Percentiles rank a stretch among this genome's conserved stretches.
phyloP scores from a whole-genome alignment of 35 echinoderm and acorn worm genomes.

The Apostichopus californicus region DNA sequence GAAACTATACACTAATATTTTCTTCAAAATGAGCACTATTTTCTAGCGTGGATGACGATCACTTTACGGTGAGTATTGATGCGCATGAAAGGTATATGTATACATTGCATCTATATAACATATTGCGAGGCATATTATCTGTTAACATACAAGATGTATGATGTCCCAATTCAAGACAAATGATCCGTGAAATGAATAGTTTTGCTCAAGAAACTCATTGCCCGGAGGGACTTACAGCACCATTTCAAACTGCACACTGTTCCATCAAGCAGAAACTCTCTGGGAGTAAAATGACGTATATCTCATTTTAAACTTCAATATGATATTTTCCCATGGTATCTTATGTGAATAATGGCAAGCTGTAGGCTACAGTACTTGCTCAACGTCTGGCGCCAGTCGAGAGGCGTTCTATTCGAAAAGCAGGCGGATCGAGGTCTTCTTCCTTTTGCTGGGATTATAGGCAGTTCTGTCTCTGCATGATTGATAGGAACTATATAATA shows the following conservation, averaged over 20 bases:
- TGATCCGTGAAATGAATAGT: neutral
- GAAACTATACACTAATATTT: too few species aligned
- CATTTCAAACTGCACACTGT: neutral
- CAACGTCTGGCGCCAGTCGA: neutral
- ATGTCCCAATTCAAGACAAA: neutral
- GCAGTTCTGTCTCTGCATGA: too few species aligned
- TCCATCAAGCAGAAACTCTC: neutral
- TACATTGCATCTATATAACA: too few species aligned
- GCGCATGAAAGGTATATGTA: too few species aligned
- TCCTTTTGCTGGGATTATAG: too few species aligned
- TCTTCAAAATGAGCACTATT: too few species aligned
- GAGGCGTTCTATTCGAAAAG: neutral
- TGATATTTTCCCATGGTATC: neutral
- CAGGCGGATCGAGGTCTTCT: neutral
- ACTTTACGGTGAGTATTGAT: too few species aligned
- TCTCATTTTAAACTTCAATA: neutral
- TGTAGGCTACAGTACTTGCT: neutral
- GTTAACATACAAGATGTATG: neutral
- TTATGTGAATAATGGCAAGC: neutral
- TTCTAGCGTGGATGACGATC: too few species aligned
- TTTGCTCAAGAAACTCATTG: neutral
- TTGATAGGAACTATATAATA: too few species aligned
- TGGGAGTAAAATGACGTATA: neutral
- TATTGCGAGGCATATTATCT: too few species aligned
- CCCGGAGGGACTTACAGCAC: neutral